These are phyloP conservation scores for Crocidura indochinensis DNA, from an alignment of 2,797 vertebrate genomes.

Conservation along the genomic window DNA sequence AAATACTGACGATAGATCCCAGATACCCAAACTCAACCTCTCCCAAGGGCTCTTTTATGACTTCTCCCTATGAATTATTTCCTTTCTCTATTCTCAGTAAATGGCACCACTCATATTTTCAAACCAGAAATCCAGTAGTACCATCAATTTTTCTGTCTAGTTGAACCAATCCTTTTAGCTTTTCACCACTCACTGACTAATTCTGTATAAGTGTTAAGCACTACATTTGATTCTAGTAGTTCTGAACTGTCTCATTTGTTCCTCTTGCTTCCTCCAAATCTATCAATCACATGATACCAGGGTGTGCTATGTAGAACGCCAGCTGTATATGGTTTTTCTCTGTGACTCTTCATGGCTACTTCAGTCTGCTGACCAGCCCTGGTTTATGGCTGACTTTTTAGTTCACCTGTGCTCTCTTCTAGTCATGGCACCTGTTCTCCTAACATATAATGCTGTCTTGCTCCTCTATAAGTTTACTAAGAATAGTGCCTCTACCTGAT, in stretches of 20 bases:
- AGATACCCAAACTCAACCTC: neutral
- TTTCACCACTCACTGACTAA: neutral
- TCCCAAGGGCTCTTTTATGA: neutral
- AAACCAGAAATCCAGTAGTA: neutral
- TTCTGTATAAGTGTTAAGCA: neutral
- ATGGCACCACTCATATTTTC: neutral
- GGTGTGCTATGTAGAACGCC: conserved; percentile 1
- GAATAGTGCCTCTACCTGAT: neutral
- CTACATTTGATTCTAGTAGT: conserved; percentile 29
- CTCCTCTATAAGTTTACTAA: neutral
- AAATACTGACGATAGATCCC: neutral
- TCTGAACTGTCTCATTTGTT: neutral
- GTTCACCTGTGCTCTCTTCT: neutral
- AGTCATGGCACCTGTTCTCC: neutral
- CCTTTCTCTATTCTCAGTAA: conserved; percentile 4
- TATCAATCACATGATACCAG: neutral
- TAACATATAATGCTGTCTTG: neutral
- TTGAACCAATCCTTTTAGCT: neutral
- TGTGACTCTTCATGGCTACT: neutral
- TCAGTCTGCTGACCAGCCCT: neutral
- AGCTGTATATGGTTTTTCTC: neutral
- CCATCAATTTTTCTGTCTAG: neutral
- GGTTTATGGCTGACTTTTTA: neutral
- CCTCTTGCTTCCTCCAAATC: conserved; percentile 12
- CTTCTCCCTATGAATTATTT: conserved; percentile 4